phyloP scores from a whole-genome alignment of 2,113 vertebrate genomes.

The human region GRCh38 chr17:64515001-64515500 shows the following conservation, averaged over 20 bases:
- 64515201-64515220: neutral
- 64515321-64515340: neutral
- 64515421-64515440: neutral
- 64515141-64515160: neutral
- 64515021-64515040: conserved; percentile 11
- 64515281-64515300: neutral
- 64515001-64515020: neutral
- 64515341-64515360: neutral
- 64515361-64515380: neutral
- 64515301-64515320: neutral
- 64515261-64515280: neutral
- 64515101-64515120: neutral
- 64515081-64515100: neutral
- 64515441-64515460: neutral
- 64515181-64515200: neutral
- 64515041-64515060: conserved; percentile 11
- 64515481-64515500: neutral
- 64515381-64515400: neutral
- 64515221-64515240: neutral
- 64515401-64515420: conserved; percentile 21
- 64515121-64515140: neutral
- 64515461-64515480: neutral
- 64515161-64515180: neutral
- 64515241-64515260: neutral
- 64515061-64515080: neutral